Conservation (phyloP, 1,140 invertebrate genomes). For the Drosophila trapezifrons region DNA sequence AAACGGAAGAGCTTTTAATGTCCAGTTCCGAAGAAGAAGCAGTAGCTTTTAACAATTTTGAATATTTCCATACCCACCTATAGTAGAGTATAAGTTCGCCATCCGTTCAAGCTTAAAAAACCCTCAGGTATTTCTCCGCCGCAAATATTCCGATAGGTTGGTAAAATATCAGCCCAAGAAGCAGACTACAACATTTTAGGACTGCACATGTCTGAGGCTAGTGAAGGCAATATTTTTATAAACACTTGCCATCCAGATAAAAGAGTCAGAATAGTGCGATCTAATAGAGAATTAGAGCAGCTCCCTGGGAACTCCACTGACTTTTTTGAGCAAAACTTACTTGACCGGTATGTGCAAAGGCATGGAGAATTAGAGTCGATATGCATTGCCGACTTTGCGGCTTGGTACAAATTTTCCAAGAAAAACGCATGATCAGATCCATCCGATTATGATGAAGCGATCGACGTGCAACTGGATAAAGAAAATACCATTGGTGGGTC, state of each 20-base stretch:
- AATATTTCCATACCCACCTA: no score
- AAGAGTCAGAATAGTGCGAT: background rate
- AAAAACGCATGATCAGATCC: background rate
- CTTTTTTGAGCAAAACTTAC: background rate
- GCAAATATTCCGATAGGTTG: no score
- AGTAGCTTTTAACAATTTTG: no score
- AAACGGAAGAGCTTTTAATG: no score
- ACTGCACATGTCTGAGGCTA: background rate
- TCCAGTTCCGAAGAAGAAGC: no score
- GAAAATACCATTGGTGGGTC: no score
- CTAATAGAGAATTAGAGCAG: background rate
- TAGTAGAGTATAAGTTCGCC: no score
- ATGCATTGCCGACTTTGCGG: background rate
- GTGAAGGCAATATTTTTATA: background rate
- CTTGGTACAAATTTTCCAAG: background rate
- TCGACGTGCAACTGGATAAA: background rate
- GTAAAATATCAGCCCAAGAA: no score
- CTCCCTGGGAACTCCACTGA: background rate
- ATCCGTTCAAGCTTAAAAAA: no score
- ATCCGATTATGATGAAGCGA: background rate
- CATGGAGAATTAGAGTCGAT: background rate
- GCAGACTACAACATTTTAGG: no score
- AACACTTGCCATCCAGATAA: conserved; percentile 7
- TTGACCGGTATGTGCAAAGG: background rate
- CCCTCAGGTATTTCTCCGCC: no score